Base-by-base conservation (phyloP, 2,113 vertebrate species). In the Rhineura floridana region DNA sequence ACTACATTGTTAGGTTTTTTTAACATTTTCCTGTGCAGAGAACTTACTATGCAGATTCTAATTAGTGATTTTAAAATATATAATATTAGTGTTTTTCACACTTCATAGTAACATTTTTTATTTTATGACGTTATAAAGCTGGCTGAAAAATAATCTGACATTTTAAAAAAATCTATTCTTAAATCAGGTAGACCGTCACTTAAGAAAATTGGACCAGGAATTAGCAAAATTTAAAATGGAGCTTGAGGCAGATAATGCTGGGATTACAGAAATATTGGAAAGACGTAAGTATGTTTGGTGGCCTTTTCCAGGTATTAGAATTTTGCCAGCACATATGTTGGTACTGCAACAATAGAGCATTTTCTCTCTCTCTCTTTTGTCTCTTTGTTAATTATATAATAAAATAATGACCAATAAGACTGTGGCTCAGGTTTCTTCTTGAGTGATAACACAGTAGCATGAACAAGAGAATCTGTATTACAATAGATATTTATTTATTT, bases 191-290 rank as follows among this genome's bases (percentile, higher is more conserved):
- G 99, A 99, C 92, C 98, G 99, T 84, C 99, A 99, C 92, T 97
- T 99, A 93, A 97, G 99, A 90, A 99, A 99, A 94, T 87, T 99
- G 96, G 99, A 99, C 96, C 99, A 99, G 95, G 99, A 99, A 91
- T 97, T 99, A 1, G 98, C 98, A 89, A 99, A 99, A 94, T 99
- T 99, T 93, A 99, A 99, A 97, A 99, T 99, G 99, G 99, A 99
- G 93, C 97, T 99, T 93, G 99, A 99, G 97, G 99, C 99, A 15
- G 99, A 99, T 96, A 99, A 99, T 89, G 99, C 99, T 84, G 99
- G 99, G 84, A 99, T 99, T 96, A 99, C 99, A 2, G 99, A 99
- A 96, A 98, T 99, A 96, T 92, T 99, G 94, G 99, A 99, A 96
- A 98, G 99, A 96, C 96, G 99, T 99, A 96, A 97, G 98, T 97